Percentiles rank a stretch among this genome's conserved stretches.
Conservation (phyloP, 2,888 invertebrate genomes). For the Mechanitis mazaeus region DNA sequence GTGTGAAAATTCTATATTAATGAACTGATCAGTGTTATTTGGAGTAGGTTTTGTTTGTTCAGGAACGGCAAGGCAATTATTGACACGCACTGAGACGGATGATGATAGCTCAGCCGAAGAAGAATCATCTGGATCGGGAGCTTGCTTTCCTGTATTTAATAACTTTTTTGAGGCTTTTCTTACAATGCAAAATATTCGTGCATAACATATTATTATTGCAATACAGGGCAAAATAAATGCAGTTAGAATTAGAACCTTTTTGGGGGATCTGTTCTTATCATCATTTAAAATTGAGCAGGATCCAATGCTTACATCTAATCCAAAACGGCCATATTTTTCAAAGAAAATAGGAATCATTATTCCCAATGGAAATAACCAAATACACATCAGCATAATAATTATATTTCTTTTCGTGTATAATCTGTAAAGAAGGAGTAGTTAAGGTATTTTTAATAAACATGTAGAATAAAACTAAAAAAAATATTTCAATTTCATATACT, state of each 20-base stretch:
- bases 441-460: no score
- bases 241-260: conserved; percentile 85
- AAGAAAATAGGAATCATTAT: conserved; percentile 84
- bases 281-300: conserved; percentile 88
- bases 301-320: conserved; percentile 82
- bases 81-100: conserved; percentile 24
- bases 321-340: conserved; percentile 87
- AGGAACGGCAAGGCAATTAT: conserved; percentile 18
- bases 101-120: conserved; percentile 30
- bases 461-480: no score
- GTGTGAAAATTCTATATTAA: conserved; percentile 26
- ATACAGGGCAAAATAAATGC: conserved; percentile 91
- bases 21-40: conserved; percentile 10
- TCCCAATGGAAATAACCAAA: conserved; percentile 84
- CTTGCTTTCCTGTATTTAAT: conserved; percentile 44
- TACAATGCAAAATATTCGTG: conserved; percentile 88
- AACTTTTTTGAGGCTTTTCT: conserved; percentile 81
- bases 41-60: conserved; percentile 15
- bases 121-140: conserved; percentile 37
- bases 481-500: no score
- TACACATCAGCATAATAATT: conserved; percentile 81
- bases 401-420: conserved; percentile 82
- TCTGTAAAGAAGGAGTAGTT: conserved; percentile 54
- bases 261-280: conserved; percentile 80
- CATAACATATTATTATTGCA: conserved; percentile 88